Percentiles rank a stretch among this genome's conserved stretches.
phyloP scores from a whole-genome alignment of 2,113 vertebrate genomes.

The Noctilio leporinus region DNA sequence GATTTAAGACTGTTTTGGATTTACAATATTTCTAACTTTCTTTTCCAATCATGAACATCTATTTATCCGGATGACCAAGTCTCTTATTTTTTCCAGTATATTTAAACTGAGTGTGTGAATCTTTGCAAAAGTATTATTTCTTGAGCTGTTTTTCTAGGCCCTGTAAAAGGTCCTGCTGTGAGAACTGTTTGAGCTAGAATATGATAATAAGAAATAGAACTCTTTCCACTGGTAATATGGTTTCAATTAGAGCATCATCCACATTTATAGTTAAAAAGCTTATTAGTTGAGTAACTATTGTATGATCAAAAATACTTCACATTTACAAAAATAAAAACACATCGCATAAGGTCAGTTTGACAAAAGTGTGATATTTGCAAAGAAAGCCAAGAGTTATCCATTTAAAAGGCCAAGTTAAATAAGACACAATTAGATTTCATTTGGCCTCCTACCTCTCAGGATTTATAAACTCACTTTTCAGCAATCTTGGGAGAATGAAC shows the following conservation, averaged over 20 bases:
- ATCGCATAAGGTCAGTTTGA: conserved; percentile 36
- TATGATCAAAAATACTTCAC: conserved; percentile 51
- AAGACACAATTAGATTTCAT: conserved; percentile 50
- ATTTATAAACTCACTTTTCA: conserved; percentile 26
- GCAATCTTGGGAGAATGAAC: background rate
- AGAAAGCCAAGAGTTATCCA: conserved; percentile 31
- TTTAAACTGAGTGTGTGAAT: conserved; percentile 9
- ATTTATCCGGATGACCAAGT: background rate
- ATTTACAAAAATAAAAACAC: conserved; percentile 59
- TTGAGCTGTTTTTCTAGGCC: background rate
- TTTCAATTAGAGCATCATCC: conserved; percentile 42
- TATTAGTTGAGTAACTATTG: conserved; percentile 53
- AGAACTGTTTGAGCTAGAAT: conserved; percentile 44
- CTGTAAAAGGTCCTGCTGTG: conserved; percentile 38
- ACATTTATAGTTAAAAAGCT: conserved; percentile 28
- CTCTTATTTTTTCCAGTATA: conserved; percentile 7
- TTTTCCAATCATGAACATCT: background rate
- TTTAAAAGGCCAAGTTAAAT: conserved; percentile 61
- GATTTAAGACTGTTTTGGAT: background rate
- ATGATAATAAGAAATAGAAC: conserved; percentile 17
- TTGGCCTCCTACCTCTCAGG: conserved; percentile 34
- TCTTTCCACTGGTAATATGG: conserved; percentile 22
- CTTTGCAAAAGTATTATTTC: conserved; percentile 48
- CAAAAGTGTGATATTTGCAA: conserved; percentile 52
- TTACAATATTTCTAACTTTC: background rate